phyloP scores from a whole-genome alignment of 1,140 invertebrate species.

The Caenorhabditis elegans region DNA sequence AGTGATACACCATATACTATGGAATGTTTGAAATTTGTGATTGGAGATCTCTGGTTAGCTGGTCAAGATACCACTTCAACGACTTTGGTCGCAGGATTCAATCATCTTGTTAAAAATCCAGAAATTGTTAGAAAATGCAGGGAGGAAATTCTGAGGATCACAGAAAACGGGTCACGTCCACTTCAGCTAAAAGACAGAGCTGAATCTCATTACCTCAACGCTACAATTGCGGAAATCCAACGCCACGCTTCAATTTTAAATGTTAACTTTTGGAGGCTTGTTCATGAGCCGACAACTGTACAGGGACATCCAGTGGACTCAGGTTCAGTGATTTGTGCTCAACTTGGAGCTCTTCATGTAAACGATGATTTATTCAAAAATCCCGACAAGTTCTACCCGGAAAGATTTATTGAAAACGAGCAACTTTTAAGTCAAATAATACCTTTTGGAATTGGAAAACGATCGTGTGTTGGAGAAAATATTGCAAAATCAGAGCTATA shows the following conservation, averaged over 20 bases:
- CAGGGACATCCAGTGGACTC: conserved; percentile 29
- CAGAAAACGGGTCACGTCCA: not conserved
- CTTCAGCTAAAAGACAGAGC: conserved; percentile 11
- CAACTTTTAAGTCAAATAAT: conserved; percentile 44
- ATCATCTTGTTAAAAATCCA: not conserved
- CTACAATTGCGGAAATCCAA: conserved; percentile 32
- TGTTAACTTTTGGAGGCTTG: conserved; percentile 37
- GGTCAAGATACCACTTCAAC: conserved; percentile 33
- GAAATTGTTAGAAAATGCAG: conserved; percentile 35
- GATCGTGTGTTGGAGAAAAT: conserved; percentile 41
- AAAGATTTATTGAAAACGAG: conserved; percentile 40
- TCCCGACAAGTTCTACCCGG: conserved; percentile 36
- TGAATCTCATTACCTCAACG: conserved; percentile 32
- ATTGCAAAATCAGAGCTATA: conserved; percentile 41
- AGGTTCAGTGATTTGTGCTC: conserved; percentile 30
- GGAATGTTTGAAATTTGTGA: not conserved
- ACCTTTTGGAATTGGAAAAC: conserved; percentile 48
- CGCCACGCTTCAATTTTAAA: conserved; percentile 40
- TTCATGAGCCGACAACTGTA: conserved; percentile 29
- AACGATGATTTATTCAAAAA: conserved; percentile 40
- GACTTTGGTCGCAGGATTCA: conserved; percentile 9
- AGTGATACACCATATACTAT: not conserved
- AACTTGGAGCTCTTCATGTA: conserved; percentile 40
- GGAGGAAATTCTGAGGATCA: not conserved
- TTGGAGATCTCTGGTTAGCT: conserved; percentile 29